Percentiles rank a stretch among this genome's conserved stretches.
Evolutionary conservation across 2,888 invertebrate genomes (phyloP).

Genomic region (Drosophila infuscata): DNA sequence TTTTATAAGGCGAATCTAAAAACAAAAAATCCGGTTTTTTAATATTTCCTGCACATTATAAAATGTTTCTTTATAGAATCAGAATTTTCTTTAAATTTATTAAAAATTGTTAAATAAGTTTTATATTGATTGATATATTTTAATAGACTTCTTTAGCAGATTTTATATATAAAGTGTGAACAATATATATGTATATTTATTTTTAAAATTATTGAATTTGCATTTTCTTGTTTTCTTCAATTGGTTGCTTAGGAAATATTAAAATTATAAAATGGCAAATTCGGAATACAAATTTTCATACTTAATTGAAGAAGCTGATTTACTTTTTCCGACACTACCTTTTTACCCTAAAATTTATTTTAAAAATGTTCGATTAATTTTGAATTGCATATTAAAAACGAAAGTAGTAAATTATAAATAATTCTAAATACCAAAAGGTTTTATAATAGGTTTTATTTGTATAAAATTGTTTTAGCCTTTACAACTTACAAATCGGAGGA

Average conservation of each 20-base stretch:
- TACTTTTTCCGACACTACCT: rapidly evolving
- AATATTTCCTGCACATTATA: neutral
- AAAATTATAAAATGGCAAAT: neutral
- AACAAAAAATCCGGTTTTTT: constrained; percentile 14
- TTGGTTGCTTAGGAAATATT: neutral
- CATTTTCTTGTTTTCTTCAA: neutral
- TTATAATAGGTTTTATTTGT: neutral
- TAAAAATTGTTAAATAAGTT: neutral
- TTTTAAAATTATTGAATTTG: neutral
- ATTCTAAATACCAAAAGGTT: neutral
- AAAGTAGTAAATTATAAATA: neutral
- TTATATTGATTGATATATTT: neutral
- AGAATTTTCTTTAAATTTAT: neutral
- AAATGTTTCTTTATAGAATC: neutral
- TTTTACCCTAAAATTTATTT: neutral
- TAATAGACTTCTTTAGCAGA: rapidly evolving
- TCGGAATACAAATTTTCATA: neutral
- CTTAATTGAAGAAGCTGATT: neutral
- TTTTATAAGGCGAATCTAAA: neutral
- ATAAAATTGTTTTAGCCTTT: neutral
- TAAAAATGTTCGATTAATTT: neutral
- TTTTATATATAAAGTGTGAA: neutral
- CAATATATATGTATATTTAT: neutral
- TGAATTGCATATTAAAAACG: neutral
- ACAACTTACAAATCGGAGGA: neutral